These are phyloP conservation scores for Rhynchomys soricoides DNA, from an alignment of 2,113 vertebrate species.

Conservation along the genomic window DNA sequence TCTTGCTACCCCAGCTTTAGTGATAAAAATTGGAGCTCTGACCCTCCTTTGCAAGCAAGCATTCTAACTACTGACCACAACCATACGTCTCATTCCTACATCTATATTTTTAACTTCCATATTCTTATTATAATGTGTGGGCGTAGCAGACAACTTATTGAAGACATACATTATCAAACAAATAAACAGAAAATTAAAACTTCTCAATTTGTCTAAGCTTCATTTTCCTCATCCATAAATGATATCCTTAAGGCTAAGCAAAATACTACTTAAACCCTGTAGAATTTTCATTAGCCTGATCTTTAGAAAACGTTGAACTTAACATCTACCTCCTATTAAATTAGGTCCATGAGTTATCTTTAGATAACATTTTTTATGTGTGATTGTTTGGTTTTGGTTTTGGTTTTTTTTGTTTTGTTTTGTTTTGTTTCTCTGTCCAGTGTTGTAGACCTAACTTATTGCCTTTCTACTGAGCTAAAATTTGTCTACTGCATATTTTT, in stretches of 20 bases:
- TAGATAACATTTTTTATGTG: background rate
- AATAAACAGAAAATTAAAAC: background rate
- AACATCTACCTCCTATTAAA: background rate
- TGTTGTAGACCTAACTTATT: background rate
- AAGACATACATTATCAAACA: background rate
- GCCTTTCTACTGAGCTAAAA: background rate
- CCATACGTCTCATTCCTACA: background rate
- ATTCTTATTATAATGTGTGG: background rate
- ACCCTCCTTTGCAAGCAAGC: background rate
- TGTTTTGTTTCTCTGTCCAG: background rate
- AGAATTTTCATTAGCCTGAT: background rate
- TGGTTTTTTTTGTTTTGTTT: no score
- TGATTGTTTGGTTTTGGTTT: background rate
- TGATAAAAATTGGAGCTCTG: background rate
- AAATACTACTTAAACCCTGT: background rate
- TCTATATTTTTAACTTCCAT: background rate
- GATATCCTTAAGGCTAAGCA: background rate
- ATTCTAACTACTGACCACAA: background rate
- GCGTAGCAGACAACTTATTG: background rate
- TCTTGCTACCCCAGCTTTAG: background rate
- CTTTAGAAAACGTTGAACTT: background rate
- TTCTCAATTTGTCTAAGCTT: background rate
- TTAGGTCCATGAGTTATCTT: background rate
- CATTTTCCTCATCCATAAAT: conserved; percentile 25
- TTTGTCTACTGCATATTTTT: background rate